phyloP scores from a whole-genome alignment of 2,888 invertebrate species.

The Xestobium rufovillosum region DNA sequence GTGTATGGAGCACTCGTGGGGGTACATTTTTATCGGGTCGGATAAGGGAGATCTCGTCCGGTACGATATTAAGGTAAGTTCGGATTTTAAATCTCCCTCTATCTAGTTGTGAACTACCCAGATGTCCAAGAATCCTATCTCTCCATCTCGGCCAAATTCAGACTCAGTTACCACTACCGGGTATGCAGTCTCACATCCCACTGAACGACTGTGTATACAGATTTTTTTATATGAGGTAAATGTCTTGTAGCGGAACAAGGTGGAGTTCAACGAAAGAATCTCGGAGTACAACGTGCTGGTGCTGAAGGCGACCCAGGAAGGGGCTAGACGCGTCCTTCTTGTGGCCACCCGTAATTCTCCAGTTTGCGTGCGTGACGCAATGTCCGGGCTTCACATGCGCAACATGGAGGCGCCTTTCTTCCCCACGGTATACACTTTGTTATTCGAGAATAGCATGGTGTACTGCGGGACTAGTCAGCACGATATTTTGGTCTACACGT shows the following conservation, averaged over 20 bases:
- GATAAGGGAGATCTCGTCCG: slow-evolving; percentile 63
- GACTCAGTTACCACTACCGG: too few relatives aligned
- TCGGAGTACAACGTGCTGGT: slow-evolving; percentile 61
- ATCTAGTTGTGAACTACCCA: too few relatives aligned
- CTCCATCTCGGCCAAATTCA: too few relatives aligned
- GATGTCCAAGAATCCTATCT: too few relatives aligned
- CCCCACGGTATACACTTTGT: slow-evolving; percentile 61
- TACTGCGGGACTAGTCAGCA: slow-evolving; percentile 70
- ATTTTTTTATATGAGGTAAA: slow-evolving; percentile 4
- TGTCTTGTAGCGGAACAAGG: slow-evolving; percentile 27
- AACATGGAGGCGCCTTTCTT: slow-evolving; percentile 52
- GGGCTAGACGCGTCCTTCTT: slow-evolving; percentile 60
- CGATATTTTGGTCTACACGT: slow-evolving; percentile 66
- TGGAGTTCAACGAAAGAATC: slow-evolving; percentile 40
- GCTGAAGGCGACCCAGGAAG: slow-evolving; percentile 65
- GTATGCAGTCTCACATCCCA: too few relatives aligned
- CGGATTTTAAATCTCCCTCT: too few relatives aligned
- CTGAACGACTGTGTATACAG: not conserved
- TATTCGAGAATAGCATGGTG: slow-evolving; percentile 60
- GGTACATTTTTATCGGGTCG: slow-evolving; percentile 63
- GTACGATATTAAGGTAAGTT: slow-evolving; percentile 57
- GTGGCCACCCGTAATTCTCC: slow-evolving; percentile 63
- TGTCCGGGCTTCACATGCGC: slow-evolving; percentile 59
- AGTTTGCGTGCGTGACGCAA: slow-evolving; percentile 65
- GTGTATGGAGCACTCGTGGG: slow-evolving; percentile 69